Percentiles rank a stretch among this genome's conserved stretches.
Conservation (phyloP, 1,140 invertebrate genomes). For the Microplitis demolitor region DNA sequence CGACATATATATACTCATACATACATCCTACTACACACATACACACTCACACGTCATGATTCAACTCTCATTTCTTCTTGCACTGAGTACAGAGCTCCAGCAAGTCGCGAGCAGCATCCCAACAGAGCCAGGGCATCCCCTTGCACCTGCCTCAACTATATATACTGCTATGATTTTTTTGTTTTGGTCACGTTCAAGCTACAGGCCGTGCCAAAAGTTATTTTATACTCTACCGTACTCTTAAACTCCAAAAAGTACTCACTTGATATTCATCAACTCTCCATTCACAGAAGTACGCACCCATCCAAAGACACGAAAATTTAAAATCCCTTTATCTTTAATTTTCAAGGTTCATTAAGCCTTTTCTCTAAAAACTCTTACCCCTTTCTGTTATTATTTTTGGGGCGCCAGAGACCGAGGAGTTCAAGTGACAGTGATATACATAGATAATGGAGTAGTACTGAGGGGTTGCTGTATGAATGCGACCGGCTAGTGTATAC, state of each 20-base stretch:
- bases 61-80: not conserved
- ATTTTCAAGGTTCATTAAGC: no score
- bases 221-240: not conserved
- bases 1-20: no score
- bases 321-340: not conserved
- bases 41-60: not conserved
- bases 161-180: not conserved
- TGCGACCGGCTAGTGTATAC: no score
- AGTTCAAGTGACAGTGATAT: no score
- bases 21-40: no score
- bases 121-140: not conserved
- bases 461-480: no score
- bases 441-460: no score
- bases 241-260: not conserved
- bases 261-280: no score
- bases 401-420: no score
- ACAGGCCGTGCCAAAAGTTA: conserved; percentile 2
- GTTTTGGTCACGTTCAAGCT: not conserved
- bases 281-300: no score
- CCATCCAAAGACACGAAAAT: not conserved
- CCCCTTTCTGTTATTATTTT: no score
- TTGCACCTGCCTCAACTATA: conserved; percentile 8
- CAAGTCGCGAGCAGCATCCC: not conserved
- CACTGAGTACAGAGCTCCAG: not conserved
- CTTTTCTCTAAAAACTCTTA: no score